Evolutionary conservation across 2,888 invertebrate genomes (phyloP), one percentile per base, ranked within the genome.

Genomic region (Ypsolopha scabrella): DNA sequence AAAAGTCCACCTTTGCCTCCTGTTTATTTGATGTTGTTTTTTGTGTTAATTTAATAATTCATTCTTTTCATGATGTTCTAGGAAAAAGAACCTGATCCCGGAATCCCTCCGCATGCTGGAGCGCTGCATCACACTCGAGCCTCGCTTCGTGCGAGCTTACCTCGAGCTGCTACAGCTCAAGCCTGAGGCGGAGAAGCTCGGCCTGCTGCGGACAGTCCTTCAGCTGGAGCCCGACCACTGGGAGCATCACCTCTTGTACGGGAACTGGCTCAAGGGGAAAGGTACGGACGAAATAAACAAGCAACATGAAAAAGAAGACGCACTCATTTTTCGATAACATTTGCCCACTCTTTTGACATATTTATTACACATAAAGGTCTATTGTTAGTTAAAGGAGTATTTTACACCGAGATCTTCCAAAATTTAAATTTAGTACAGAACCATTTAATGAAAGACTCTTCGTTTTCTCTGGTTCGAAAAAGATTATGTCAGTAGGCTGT

Each of bases 201-300:
- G 75, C 46, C 77, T 92, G 11, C 70, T 93, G 48, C 87, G 88
- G 57, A 89, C 88, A 66, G 88, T 92, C 24, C 81, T 91, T n/a
- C 82, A 88, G 38, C 72, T 93, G 50, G 92, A 93, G 60, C 91
- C 92, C 0, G 76, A 72, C 50, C 91, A 91, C 67, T 91, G 92
- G 62, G 91, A 92, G 62, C 90, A 92, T 63, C 88, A 90, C 38
- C 87, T 92, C 43, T 88, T 92, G 56, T 93, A 92, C 64, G 93
- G 92, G 37, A 89, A 91, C 57, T 94, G 93, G 91, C 86, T 91
- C 34, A 87, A 88, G 54, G 89, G 89, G 53, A 89, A 89, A 80
- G 90, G 92, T 91, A 65, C 76, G 65, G 55, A 43, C 9, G 14
- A 39, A 36, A 48, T 14, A 7, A n/a, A 10, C 24, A 3, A 24